These are phyloP conservation scores for Fistularia commersonii DNA, from an alignment of 2,797 vertebrate genomes.

Conservation along the genomic window DNA sequence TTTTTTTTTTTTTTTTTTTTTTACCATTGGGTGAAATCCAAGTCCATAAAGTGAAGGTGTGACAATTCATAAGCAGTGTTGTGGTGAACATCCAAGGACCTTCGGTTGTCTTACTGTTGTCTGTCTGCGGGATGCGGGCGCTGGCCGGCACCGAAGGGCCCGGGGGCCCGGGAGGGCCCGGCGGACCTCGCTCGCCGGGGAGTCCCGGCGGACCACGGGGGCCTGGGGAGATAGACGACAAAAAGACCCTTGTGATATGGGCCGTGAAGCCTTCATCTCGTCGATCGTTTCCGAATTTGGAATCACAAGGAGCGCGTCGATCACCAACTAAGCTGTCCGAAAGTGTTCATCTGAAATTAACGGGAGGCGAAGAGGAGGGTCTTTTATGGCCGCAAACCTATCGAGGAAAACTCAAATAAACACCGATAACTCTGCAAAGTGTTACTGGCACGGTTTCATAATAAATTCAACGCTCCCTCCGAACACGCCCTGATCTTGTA, in stretches of 20 bases:
- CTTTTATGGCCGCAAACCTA: constrained; percentile 49
- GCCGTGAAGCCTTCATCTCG: too few relatives aligned
- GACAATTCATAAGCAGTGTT: constrained; percentile 24
- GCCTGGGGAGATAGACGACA: constrained; percentile 45
- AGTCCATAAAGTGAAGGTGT: constrained; percentile 23
- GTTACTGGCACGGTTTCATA: constrained; percentile 39
- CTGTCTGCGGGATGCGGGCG: constrained; percentile 65
- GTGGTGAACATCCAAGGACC: neutral
- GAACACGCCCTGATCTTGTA: constrained; percentile 5
- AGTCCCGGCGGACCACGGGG: constrained; percentile 72
- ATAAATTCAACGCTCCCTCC: constrained; percentile 43
- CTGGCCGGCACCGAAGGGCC: constrained; percentile 69
- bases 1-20: neutral
- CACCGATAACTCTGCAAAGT: constrained; percentile 48
- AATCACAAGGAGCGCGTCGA: constrained; percentile 25
- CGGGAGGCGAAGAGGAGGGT: constrained; percentile 26
- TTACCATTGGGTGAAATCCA: constrained; percentile 17
- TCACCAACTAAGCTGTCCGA: constrained; percentile 1
- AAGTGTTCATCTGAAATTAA: constrained; percentile 48
- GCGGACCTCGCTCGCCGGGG: constrained; percentile 82
- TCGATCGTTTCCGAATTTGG: constrained; percentile 11
- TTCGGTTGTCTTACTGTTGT: constrained; percentile 59
- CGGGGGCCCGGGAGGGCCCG: constrained; percentile 81
- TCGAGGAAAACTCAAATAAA: constrained; percentile 62
- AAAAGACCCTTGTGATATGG: too few relatives aligned